Evolutionary conservation across 2,888 invertebrate species (phyloP).

Genomic region (Monopis laevigella): DNA sequence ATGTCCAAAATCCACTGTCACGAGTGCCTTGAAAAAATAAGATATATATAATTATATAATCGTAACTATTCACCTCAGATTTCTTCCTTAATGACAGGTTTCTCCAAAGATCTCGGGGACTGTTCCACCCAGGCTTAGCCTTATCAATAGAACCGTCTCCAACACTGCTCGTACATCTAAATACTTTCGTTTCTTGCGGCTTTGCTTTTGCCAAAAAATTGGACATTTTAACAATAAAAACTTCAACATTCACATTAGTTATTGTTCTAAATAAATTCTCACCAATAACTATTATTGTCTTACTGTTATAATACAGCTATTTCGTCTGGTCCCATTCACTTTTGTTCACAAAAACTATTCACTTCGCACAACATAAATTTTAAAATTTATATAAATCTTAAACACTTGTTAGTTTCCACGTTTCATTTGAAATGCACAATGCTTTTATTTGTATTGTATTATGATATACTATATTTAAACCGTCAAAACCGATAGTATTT

Average conservation of each 20-base stretch:
- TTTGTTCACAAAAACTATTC: background rate
- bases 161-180: slow-evolving; percentile 54
- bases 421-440: background rate
- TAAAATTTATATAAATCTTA: background rate
- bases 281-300: background rate
- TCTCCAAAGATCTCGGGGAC: slow-evolving; percentile 60
- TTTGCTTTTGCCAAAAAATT: slow-evolving; percentile 37
- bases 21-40: too few relatives aligned
- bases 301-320: background rate
- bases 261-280: background rate
- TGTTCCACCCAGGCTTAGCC: slow-evolving; percentile 56
- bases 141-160: slow-evolving; percentile 49
- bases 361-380: background rate
- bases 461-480: background rate
- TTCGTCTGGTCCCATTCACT: slow-evolving; percentile 1
- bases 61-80: slow-evolving; percentile 39
- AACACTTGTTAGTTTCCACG: background rate
- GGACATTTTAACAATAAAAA: too few relatives aligned
- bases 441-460: slow-evolving; percentile 1
- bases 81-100: slow-evolving; percentile 57
- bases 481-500: background rate
- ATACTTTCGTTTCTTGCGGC: slow-evolving; percentile 40
- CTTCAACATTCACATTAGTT: too few relatives aligned
- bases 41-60: background rate
- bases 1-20: too few relatives aligned